Base-by-base conservation (phyloP, 2,113 vertebrate species). In the Nycticebus coucang region DNA sequence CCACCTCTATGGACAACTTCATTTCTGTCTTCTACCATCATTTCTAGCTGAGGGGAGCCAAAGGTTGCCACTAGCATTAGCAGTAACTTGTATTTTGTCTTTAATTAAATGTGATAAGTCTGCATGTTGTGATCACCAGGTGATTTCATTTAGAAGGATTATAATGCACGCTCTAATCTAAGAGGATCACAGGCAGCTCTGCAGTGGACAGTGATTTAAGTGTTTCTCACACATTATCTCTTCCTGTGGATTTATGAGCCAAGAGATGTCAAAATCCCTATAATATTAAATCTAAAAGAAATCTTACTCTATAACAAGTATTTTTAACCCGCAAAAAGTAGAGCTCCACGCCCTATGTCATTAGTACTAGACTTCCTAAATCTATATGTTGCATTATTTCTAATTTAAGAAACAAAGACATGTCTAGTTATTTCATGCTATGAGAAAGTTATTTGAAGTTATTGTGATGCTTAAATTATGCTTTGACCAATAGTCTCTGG, bases 321-420 rank as follows among this genome's bases (percentile, higher is more conserved):
- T 83, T 86, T 95, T 92, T 85, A 22, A n/a, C 30, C 57, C 7
- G 33, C 35, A 71, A 79, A 72, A 94, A 93, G 88, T 28, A 53
- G 86, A 66, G 35, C 3, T 91, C 74, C 77, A 64, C 57, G 50
- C 33, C 21, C 35, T 53, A 7, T 53, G 28, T 24, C 35, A 35
- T 79, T 75, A 88, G 35, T 41, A 18, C 55, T 71, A 77, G 69
- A 92, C 33, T 78, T 87, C 37, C 68, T 69, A 57, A 50, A 8
- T 26, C 74, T 96, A 60, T 15, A 21, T 79, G 33, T n/a, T n/a
- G 53, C 77, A 57, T 22, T 21, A 13, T 55, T 79, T 85, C 60
- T 82, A 12, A 41, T 94, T 82, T 80, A 81, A 30, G 86, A 93
- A 91, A 69, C n/a, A 89, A 84, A 68, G 18, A 41, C 18, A 28